Evolutionary conservation across 2,797 vertebrate genomes (phyloP).

Genomic region (Sebastes matsubarae): DNA sequence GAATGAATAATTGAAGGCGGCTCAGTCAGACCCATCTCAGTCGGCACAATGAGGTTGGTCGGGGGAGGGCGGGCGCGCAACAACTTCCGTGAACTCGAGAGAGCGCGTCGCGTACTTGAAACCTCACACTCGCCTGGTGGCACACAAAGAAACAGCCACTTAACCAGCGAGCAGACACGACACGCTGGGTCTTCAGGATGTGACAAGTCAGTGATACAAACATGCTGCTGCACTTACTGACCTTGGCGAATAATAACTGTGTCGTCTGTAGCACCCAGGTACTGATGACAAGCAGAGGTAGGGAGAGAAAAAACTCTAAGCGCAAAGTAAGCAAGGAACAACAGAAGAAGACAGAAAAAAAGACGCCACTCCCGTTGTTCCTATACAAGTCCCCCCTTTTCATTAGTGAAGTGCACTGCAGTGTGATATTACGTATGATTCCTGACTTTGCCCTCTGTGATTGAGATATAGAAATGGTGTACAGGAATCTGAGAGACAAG

Average conservation of each 20-base stretch:
- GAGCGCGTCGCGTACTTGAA: neutral
- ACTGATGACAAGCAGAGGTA: neutral
- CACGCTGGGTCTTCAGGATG: neutral
- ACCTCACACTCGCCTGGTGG: neutral
- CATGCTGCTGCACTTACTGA: neutral
- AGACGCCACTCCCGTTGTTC: neutral
- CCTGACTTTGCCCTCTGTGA: slow-evolving; percentile 31
- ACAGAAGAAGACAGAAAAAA: neutral
- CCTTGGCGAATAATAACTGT: neutral
- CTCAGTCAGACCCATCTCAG: slow-evolving; percentile 19
- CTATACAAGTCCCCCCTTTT: neutral
- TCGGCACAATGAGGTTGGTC: slow-evolving; percentile 1
- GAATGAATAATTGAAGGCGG: slow-evolving; percentile 43
- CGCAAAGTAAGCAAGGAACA: neutral
- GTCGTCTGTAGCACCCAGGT: neutral
- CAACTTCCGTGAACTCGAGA: slow-evolving; percentile 2
- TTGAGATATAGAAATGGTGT: slow-evolving; percentile 34
- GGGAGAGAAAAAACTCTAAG: neutral
- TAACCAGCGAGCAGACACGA: neutral
- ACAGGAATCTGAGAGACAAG: slow-evolving; percentile 20
- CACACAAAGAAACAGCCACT: slow-evolving; percentile 23
- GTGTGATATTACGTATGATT: slow-evolving; percentile 42
- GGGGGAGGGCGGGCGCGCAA: neutral
- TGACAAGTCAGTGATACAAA: neutral
- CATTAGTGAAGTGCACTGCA: slow-evolving; percentile 29